A percentile compares a stretch with the other conserved stretches of the same genome.
Conservation (phyloP, 1,140 invertebrate genomes). For the Solenopsis fugax region DNA sequence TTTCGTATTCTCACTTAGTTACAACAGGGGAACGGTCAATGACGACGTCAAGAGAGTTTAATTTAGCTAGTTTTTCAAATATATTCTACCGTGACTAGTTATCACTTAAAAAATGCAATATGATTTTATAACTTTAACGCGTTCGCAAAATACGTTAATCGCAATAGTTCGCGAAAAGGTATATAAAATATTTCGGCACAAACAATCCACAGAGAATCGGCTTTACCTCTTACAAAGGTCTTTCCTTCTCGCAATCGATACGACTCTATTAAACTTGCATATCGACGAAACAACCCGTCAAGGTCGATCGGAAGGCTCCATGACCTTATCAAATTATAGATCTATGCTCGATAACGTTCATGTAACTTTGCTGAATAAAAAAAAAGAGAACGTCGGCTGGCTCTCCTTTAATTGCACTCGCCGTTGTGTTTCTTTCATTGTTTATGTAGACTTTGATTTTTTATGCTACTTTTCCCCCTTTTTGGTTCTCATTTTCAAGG, state of each 20-base stretch:
- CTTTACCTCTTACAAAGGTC: slow-evolving; percentile 34
- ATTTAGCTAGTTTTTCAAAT: background rate
- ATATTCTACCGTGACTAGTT: background rate
- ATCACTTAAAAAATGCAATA: background rate
- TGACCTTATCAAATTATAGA: slow-evolving; percentile 43
- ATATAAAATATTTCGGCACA: background rate
- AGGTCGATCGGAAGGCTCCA: slow-evolving; percentile 21
- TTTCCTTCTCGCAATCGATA: slow-evolving; percentile 26
- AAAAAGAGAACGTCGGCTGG: background rate
- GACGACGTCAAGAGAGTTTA: background rate
- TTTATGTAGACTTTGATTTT: slow-evolving; percentile 19
- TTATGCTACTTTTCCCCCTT: background rate
- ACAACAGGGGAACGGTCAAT: background rate
- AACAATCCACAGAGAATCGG: background rate
- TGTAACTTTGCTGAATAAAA: background rate
- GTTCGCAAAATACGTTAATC: background rate
- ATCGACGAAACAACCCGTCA: slow-evolving; percentile 39
- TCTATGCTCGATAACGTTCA: slow-evolving; percentile 9
- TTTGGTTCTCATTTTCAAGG: background rate
- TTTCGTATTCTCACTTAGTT: background rate
- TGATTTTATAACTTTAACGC: background rate
- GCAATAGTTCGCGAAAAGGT: background rate
- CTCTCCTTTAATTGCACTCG: slow-evolving; percentile 18
- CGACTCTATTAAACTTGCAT: slow-evolving; percentile 46
- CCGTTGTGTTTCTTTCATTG: slow-evolving; percentile 18